Conservation (phyloP, 2,888 invertebrate genomes). For the Balanococcus diminutus region DNA sequence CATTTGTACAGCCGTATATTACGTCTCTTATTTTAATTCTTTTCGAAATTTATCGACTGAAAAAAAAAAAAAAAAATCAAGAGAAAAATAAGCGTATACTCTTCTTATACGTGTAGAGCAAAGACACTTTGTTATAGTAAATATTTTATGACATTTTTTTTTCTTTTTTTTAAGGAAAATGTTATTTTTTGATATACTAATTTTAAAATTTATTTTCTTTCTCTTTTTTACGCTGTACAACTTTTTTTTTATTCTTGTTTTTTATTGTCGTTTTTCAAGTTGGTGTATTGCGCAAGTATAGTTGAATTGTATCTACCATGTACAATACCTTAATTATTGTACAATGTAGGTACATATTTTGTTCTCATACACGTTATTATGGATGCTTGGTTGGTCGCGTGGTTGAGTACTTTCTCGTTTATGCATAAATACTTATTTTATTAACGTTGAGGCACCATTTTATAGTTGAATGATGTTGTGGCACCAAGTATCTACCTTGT, state of each 20-base stretch:
- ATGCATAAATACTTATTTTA: too few relatives aligned
- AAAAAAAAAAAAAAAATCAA: conserved; percentile 43
- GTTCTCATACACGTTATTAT: too few relatives aligned
- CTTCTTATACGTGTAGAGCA: background rate
- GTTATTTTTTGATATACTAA: conserved; percentile 42
- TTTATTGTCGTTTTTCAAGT: too few relatives aligned
- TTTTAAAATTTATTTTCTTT: conserved; percentile 42
- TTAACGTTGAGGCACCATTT: too few relatives aligned
- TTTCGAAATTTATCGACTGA: conserved; percentile 55
- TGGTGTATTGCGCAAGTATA: too few relatives aligned
- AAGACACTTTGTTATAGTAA: conserved; percentile 49
- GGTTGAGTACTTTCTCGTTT: too few relatives aligned
- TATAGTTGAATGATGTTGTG: too few relatives aligned
- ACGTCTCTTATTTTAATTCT: conserved; percentile 55
- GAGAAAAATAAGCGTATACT: conserved; percentile 29
- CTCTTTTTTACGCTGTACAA: background rate
- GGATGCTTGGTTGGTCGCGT: too few relatives aligned
- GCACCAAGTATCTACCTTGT: too few relatives aligned
- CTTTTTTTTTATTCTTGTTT: background rate
- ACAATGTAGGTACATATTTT: too few relatives aligned
- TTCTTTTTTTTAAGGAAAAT: conserved; percentile 21
- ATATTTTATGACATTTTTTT: conserved; percentile 43
- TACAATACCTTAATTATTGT: too few relatives aligned
- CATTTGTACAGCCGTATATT: conserved; percentile 54
- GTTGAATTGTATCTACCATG: too few relatives aligned